Conservation (phyloP, 2,888 invertebrate species). For the Syrphus vitripennis region DNA sequence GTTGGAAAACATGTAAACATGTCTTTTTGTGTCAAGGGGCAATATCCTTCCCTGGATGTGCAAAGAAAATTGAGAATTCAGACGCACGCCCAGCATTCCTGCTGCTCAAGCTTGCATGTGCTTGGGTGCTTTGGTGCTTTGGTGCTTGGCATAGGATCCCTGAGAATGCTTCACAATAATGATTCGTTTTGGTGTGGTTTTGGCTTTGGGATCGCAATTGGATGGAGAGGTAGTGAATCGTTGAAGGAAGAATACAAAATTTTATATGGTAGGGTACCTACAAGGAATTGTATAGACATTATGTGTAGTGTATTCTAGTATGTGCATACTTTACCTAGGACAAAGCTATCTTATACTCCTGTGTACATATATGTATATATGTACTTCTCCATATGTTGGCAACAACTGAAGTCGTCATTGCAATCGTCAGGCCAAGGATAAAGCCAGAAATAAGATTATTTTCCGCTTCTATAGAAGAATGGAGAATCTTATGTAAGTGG, state of each 20-base stretch:
- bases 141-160: background rate
- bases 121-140: too few relatives aligned
- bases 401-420: background rate
- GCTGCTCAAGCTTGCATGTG: conserved; percentile 7
- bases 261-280: background rate
- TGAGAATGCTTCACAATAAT: conserved; percentile 10
- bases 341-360: background rate
- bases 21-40: conserved; percentile 62
- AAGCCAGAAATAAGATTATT: conserved; percentile 9
- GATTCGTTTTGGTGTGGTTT: background rate
- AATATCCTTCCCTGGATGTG: conserved; percentile 40
- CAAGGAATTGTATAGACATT: background rate
- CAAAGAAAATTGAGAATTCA: conserved; percentile 38
- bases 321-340: background rate
- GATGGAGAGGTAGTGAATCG: background rate
- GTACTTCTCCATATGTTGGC: background rate
- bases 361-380: background rate
- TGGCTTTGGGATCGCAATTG: background rate
- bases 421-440: conserved; percentile 8
- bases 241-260: conserved; percentile 14
- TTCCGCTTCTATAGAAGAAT: background rate
- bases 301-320: background rate
- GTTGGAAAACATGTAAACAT: conserved; percentile 29
- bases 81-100: conserved; percentile 52
- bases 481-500: background rate